Base-by-base conservation (phyloP, 1,140 invertebrate genomes). In the Proales similis region DNA sequence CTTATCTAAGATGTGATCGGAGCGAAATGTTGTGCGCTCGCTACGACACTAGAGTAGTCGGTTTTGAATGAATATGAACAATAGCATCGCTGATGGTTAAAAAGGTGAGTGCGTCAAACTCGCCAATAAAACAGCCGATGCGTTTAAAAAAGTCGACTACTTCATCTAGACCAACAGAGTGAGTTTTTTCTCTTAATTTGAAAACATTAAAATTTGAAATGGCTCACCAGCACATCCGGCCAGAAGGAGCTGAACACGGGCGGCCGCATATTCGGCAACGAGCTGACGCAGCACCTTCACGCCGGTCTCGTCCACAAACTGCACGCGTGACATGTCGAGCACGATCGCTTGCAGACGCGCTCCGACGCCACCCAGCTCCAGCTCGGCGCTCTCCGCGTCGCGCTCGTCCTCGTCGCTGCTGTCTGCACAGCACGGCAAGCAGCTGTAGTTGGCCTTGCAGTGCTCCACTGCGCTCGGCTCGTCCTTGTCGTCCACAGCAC, bases 401-500 rank as follows among this genome's bases (percentile, higher is more conserved):
- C 17, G 42, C 19, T 43, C 24, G 42, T 19, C 24, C 7, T 19
- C 19, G 4, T 19, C 4, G 4, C 17, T 43, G 12, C 19, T 19
- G 17, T 19, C 19, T 12, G 24, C 19, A 17, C 19, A 43, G 12
- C 19, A 19, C 42, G 24, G 24, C 4, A 43, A 19, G 12, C 42
- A 43, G 12, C 42, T 43, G 4, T n/a, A n/a, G n/a, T n/a, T n/a
- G n/a, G n/a, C n/a, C n/a, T n/a, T n/a, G n/a, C n/a, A n/a, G n/a
- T n/a, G n/a, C n/a, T n/a, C n/a, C n/a, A n/a, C n/a, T n/a, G n/a
- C n/a, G n/a, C n/a, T n/a, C n/a, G n/a, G n/a, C n/a, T n/a, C n/a
- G n/a, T n/a, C 43, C 24, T 17, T n/a, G n/a, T n/a, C 19, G 33
- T 62, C 48, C 11, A 48, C 26, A 6, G 61, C 33, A 48, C 32